Evolutionary conservation across 2,888 invertebrate genomes (phyloP), one percentile per base, ranked within the genome.

Genomic region (Ametastegia equiseti): DNA sequence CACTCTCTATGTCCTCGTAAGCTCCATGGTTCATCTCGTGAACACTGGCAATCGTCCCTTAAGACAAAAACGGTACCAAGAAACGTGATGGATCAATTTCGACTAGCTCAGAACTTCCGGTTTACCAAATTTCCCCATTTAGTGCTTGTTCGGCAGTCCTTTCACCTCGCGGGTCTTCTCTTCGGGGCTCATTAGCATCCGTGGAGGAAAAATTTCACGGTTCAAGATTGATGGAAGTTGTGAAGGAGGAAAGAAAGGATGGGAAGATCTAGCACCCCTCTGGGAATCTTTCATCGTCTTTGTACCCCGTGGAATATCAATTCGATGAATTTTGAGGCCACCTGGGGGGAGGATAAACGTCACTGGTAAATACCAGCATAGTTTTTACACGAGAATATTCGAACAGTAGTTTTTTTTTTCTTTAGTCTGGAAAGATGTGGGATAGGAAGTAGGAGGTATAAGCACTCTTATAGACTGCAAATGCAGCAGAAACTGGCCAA

Each of bases 11-110:
- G 39, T 79, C 54, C 80, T 69, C 83, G 81, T 82, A 85, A 86
- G 82, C 81, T 84, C 83, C 84, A 80, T 82, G 57, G 82, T 79
- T 79, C 82, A 79, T 83, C 83, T 80, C 77, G 65, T 67, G 36
- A 67, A 39, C 39, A 67, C n/a, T 36, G 65, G 33, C 65, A 67
- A 67, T 67, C 36, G 23, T 39, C 11, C 0, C 39, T 67, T 13
- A 60, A 13, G 60, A 15, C 23, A n/a, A 42, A 67, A 67, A 39
- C 27, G 11, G 19, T 47, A 39, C 13, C 19, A 39, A 39, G 27
- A 36, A 19, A 67, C 23, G 36, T 39, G 11, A n/a, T 36, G 11
- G 27, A 39, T 67, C 36, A n/a, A 67, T 67, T 67, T 39, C 36
- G 2, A 39, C 11, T 36, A 27, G 19, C n/a, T 67, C 15, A 3